Percentiles rank a stretch among this genome's conserved stretches.
These are phyloP conservation scores for Meta bourneti DNA, from an alignment of 2,888 invertebrate genomes.

Conservation along the genomic window DNA sequence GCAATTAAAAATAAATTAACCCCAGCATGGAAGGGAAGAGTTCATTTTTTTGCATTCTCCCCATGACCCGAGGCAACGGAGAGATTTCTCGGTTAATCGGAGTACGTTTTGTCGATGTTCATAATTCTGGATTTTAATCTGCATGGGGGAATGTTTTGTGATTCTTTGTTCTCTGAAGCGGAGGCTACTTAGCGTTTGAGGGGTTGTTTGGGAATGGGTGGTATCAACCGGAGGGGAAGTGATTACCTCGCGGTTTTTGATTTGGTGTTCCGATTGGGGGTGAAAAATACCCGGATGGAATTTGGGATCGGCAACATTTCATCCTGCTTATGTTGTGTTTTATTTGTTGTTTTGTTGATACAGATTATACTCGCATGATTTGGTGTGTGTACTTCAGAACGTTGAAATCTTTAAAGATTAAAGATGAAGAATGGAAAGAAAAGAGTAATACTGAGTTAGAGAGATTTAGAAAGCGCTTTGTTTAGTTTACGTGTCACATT, in stretches of 20 bases:
- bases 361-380: no score
- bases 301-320: neutral
- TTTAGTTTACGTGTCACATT: no score
- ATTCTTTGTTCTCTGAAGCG: neutral
- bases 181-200: neutral
- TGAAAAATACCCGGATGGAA: neutral
- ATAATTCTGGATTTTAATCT: neutral
- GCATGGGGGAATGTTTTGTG: neutral
- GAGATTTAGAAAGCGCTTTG: no score
- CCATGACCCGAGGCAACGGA: neutral
- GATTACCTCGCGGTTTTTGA: neutral
- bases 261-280: neutral
- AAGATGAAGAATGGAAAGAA: no score
- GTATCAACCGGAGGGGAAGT: neutral
- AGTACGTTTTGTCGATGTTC: neutral
- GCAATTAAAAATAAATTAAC: conserved; percentile 40
- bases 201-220: neutral
- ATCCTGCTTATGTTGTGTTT: neutral
- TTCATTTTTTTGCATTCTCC: neutral
- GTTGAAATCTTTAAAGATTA: no score
- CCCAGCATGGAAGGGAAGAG: neutral
- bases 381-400: no score
- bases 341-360: no score
- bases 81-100: neutral
- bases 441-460: no score